Percentiles rank a stretch among this genome's conserved stretches.
Conservation (phyloP, 2,888 invertebrate genomes). For the Orgyia antiqua region DNA sequence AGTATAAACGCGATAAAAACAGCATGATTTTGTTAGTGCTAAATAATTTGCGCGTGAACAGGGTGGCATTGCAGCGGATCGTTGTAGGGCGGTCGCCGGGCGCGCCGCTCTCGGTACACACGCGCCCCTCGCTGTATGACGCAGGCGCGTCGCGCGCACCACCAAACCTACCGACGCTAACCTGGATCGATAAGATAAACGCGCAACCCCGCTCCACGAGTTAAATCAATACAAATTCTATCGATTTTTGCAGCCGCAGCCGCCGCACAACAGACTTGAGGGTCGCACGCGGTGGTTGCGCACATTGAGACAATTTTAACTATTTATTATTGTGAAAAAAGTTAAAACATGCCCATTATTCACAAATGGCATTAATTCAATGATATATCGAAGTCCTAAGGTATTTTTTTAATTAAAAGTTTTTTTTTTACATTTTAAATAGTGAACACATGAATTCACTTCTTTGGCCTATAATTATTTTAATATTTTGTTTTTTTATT, state of each 20-base stretch:
- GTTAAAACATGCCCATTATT: no score
- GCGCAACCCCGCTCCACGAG: constrained; percentile 83
- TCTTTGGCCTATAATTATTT: no score
- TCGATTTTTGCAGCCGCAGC: constrained; percentile 85
- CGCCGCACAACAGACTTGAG: constrained; percentile 72
- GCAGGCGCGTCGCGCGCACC: constrained; percentile 45
- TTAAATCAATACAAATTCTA: constrained; percentile 85
- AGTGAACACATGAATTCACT: no score
- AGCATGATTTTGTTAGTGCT: constrained; percentile 9
- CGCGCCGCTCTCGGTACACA: constrained; percentile 28
- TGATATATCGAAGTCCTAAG: no score
- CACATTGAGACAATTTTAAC: constrained; percentile 37
- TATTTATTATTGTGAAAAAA: no score
- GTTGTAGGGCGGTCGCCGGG: no score
- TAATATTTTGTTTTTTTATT: no score
- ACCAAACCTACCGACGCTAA: constrained; percentile 38
- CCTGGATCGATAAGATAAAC: constrained; percentile 86
- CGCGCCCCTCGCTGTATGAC: constrained; percentile 47
- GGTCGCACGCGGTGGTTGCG: constrained; percentile 76
- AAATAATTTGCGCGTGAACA: constrained; percentile 66
- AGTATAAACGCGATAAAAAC: no score
- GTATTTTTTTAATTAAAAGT: no score
- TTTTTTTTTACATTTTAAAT: background rate
- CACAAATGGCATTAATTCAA: no score
- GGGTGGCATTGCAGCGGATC: constrained; percentile 47